Percentiles rank a stretch among this genome's conserved stretches.
These are phyloP conservation scores for Pitta sordida DNA, from an alignment of 2,113 vertebrate species.

Conservation along the genomic window DNA sequence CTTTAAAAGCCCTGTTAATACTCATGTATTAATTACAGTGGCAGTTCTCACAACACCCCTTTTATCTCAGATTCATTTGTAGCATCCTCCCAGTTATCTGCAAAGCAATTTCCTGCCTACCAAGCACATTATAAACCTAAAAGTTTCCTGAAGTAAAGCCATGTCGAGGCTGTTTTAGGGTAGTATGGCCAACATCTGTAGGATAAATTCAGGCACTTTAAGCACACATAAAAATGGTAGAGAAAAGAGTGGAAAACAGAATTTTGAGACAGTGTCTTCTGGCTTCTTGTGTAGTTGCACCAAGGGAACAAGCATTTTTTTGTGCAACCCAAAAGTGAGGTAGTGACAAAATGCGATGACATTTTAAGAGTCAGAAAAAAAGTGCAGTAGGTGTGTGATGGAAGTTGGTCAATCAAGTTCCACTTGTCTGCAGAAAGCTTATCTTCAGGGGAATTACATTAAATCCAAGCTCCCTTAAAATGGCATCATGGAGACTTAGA, in stretches of 20 bases:
- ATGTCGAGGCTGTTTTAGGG: neutral
- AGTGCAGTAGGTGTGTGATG: neutral
- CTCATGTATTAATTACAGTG: neutral
- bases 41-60: neutral
- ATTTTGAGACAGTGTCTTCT: neutral
- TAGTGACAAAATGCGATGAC: neutral
- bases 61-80: neutral
- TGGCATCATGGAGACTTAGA: neutral
- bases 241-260: neutral
- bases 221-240: neutral
- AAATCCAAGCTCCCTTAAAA: neutral
- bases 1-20: neutral
- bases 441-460: neutral
- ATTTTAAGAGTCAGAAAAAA: neutral
- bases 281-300: neutral
- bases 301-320: neutral
- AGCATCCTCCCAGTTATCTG: accelerated
- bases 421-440: neutral
- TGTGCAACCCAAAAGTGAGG: neutral
- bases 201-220: neutral
- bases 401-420: neutral
- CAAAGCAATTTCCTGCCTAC: neutral
- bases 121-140: neutral
- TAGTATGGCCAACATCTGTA: accelerated
- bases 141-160: neutral